Conservation (phyloP, 2,797 vertebrate genomes). For the Siniperca scherzeri region DNA sequence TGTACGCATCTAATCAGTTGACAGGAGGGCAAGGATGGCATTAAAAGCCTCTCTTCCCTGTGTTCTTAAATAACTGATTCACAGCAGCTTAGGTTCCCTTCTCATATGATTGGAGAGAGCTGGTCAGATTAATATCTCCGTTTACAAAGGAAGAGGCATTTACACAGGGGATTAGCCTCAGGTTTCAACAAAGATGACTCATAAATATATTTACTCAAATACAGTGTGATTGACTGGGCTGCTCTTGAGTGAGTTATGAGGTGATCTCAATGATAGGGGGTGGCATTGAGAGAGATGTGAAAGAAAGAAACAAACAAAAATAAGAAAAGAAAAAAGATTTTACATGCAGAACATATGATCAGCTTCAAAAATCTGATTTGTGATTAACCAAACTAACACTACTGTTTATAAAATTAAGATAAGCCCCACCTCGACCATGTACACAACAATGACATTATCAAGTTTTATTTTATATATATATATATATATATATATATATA, state of each 20-base stretch:
- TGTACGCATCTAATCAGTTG: slow-evolving; percentile 23
- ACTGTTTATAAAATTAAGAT: background rate
- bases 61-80: slow-evolving; percentile 60
- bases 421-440: background rate
- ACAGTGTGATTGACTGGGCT: slow-evolving; percentile 43
- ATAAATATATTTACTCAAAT: slow-evolving; percentile 39
- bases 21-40: slow-evolving; percentile 44
- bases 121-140: slow-evolving; percentile 41
- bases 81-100: slow-evolving; percentile 31
- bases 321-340: background rate
- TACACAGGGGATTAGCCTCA: slow-evolving; percentile 39
- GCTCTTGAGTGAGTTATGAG: slow-evolving; percentile 12
- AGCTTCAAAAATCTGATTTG: background rate
- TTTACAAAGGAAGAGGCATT: slow-evolving; percentile 39
- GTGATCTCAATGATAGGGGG: background rate
- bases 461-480: background rate
- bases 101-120: slow-evolving; percentile 30
- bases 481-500: too few species aligned
- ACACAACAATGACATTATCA: background rate
- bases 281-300: background rate
- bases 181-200: slow-evolving; percentile 43
- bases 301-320: background rate
- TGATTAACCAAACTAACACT: background rate
- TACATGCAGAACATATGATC: background rate
- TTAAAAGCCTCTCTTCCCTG: slow-evolving; percentile 33